A percentile compares a stretch with the other conserved stretches of the same genome.
These are phyloP conservation scores for Lepus townsendii DNA, from an alignment of 2,797 vertebrate genomes.

Conservation along the genomic window DNA sequence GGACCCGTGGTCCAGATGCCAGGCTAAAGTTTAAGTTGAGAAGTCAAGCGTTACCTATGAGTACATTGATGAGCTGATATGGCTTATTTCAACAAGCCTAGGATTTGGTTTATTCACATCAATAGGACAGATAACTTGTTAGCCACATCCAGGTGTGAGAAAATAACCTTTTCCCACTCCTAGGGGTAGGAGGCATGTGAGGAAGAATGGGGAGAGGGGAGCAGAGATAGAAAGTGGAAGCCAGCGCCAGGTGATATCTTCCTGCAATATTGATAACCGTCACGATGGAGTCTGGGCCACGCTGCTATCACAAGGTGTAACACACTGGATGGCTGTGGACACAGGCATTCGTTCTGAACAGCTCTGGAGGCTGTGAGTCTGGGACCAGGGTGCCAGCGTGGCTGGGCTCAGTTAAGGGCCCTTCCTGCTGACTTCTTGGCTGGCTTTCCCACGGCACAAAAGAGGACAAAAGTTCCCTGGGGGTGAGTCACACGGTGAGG, in stretches of 20 bases:
- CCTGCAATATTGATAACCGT: neutral
- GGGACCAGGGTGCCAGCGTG: neutral
- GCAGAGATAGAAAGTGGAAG: neutral
- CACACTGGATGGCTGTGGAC: neutral
- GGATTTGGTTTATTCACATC: neutral
- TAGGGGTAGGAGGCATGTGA: neutral
- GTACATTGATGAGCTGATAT: neutral
- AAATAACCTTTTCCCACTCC: neutral
- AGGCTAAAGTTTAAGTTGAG: constrained; percentile 3
- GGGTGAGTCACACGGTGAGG: neutral
- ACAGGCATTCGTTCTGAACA: neutral
- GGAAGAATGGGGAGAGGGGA: neutral
- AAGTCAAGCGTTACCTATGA: neutral
- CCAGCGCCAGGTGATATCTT: neutral
- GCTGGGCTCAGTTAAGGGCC: neutral
- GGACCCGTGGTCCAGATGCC: neutral
- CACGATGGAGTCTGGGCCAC: neutral
- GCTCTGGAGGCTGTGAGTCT: neutral
- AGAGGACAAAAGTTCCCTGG: neutral
- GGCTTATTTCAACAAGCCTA: neutral
- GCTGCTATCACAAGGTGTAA: neutral
- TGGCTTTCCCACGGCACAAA: neutral
- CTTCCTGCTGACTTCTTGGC: neutral
- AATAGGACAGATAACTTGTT: neutral
- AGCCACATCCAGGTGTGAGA: neutral